Evolutionary conservation across 2,888 invertebrate genomes (phyloP).

Genomic region (Mylabris sibirica): DNA sequence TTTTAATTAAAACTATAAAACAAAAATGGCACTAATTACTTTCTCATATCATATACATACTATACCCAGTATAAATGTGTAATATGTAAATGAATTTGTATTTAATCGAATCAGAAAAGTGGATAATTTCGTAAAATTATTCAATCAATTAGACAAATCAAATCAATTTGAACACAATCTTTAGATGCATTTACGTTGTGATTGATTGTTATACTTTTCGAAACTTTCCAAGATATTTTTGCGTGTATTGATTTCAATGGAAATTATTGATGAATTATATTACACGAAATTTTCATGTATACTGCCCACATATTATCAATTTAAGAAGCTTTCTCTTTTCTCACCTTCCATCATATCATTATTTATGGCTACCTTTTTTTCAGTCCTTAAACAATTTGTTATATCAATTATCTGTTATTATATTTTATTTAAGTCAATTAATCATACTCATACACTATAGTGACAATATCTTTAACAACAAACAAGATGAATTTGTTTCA

Average conservation of each 20-base stretch:
- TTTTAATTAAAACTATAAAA: constrained; percentile 3
- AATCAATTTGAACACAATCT: background rate
- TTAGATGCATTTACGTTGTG: background rate
- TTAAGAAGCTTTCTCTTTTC: background rate
- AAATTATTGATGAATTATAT: constrained; percentile 4
- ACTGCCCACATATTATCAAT: background rate
- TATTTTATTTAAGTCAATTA: background rate
- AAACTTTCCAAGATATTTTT: background rate
- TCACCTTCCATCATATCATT: background rate
- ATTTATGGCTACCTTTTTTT: background rate
- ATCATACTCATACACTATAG: background rate
- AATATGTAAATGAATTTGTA: background rate
- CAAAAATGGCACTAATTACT: background rate
- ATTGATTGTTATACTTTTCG: background rate
- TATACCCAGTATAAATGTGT: background rate
- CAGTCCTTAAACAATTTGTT: constrained; percentile 1
- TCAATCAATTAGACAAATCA: background rate
- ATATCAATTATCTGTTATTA: constrained; percentile 10
- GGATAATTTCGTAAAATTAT: background rate
- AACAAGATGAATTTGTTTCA: background rate
- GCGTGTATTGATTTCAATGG: background rate
- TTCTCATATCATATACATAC: background rate
- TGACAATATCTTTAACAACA: background rate
- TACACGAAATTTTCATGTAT: background rate
- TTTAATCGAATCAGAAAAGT: background rate